These are phyloP conservation scores for Heliornis fulica DNA, from an alignment of 2,113 vertebrate species.

Conservation along the genomic window DNA sequence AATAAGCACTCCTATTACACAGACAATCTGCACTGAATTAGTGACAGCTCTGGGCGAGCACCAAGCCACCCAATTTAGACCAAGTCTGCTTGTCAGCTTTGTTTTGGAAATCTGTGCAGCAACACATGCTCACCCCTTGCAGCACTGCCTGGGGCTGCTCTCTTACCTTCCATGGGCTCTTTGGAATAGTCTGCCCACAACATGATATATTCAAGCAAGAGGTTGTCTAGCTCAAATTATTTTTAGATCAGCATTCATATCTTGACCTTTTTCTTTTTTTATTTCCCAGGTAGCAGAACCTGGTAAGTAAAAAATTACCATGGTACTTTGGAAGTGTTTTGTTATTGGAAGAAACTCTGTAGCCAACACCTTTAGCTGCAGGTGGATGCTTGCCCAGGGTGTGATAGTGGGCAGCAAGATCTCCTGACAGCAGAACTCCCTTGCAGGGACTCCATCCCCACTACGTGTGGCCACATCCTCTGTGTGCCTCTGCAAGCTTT, in stretches of 20 bases:
- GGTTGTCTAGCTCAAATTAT: not conserved
- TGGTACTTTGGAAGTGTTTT: not conserved
- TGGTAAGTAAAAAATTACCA: not conserved
- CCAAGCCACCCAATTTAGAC: not conserved
- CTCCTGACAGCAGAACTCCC: not conserved
- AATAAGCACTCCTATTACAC: not conserved
- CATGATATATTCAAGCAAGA: not conserved
- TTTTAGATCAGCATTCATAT: not conserved
- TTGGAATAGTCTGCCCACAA: not conserved
- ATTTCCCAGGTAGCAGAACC: not conserved
- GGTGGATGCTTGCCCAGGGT: not conserved
- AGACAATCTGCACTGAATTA: slow-evolving; percentile 2
- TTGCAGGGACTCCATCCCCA: not conserved
- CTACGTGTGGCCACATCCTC: not conserved
- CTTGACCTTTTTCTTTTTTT: not conserved
- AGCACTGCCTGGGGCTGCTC: not conserved
- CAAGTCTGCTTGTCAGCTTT: slow-evolving; percentile 10
- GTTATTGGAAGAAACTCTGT: not conserved
- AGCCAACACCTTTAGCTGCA: not conserved
- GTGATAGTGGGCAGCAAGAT: not conserved
- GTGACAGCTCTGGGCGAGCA: not conserved
- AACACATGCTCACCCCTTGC: not conserved
- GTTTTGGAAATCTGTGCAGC: not conserved
- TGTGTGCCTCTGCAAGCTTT: rapidly evolving
- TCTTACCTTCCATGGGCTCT: not conserved